A percentile compares a stretch with the other conserved stretches of the same genome.
Conservation (phyloP, 2,888 invertebrate species). For the Brenthis ino region DNA sequence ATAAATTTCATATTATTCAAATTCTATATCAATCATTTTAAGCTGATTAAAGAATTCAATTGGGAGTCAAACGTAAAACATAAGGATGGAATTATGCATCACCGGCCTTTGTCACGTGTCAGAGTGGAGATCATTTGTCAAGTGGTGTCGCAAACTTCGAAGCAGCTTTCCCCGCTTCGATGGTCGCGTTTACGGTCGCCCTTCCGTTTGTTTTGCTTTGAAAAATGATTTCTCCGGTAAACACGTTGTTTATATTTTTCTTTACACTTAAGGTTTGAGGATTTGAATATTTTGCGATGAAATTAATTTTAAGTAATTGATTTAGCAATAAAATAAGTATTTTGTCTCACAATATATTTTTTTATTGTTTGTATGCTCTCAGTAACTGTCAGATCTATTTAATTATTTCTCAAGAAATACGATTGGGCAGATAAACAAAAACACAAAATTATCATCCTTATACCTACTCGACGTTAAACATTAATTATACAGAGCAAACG, state of each 20-base stretch:
- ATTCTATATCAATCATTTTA: too few species aligned
- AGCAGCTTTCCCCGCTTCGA: conserved; percentile 25
- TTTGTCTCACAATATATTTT: too few species aligned
- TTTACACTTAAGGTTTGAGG: conserved; percentile 10
- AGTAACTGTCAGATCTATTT: too few species aligned
- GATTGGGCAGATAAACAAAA: too few species aligned
- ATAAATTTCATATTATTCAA: too few species aligned
- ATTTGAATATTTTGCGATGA: neutral
- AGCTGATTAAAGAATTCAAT: neutral
- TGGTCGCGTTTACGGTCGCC: conserved; percentile 33
- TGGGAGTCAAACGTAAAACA: neutral
- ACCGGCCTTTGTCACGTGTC: conserved; percentile 34
- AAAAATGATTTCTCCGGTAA: conserved; percentile 36
- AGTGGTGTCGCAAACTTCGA: conserved; percentile 32
- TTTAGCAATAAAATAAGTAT: too few species aligned
- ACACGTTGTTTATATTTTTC: conserved; percentile 36
- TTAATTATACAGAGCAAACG: too few species aligned
- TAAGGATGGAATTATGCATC: conserved; percentile 33
- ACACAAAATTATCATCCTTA: too few species aligned
- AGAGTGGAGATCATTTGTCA: conserved; percentile 39
- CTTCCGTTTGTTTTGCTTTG: conserved; percentile 30
- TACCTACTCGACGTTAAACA: too few species aligned
- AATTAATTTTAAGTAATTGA: neutral
- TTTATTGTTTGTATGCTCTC: too few species aligned
- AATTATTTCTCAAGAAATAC: too few species aligned